Evolutionary conservation across 2,888 invertebrate genomes (phyloP).

Genomic region (Sarcophaga caerulescens): DNA sequence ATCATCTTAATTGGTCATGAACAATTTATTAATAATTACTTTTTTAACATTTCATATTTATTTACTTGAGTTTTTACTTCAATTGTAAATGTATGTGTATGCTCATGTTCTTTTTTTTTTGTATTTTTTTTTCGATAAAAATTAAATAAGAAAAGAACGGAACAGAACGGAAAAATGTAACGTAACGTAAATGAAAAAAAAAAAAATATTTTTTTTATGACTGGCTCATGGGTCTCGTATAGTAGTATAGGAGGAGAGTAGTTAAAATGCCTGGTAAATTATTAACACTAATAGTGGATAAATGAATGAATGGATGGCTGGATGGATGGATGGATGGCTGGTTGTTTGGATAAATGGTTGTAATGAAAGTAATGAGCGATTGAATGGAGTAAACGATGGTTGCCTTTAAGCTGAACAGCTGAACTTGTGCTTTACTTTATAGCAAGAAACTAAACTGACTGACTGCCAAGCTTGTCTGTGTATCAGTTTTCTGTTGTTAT

Average conservation of each 20-base stretch:
- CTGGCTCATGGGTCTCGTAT: neutral
- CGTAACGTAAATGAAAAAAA: neutral
- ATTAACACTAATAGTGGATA: slow-evolving; percentile 35
- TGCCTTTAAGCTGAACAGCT: neutral
- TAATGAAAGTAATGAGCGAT: neutral
- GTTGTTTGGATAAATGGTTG: neutral
- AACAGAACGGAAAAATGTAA: too few species aligned
- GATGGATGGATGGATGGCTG: too few species aligned
- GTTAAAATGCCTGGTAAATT: slow-evolving; percentile 47
- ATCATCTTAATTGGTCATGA: slow-evolving; percentile 69
- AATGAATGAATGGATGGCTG: neutral
- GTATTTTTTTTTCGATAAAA: slow-evolving; percentile 47
- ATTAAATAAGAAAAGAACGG: neutral
- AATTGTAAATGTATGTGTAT: neutral
- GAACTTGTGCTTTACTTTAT: slow-evolving; percentile 24
- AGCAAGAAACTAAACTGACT: slow-evolving; percentile 2
- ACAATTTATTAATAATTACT: slow-evolving; percentile 68
- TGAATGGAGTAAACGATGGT: neutral
- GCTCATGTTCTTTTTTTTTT: slow-evolving; percentile 32
- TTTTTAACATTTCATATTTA: slow-evolving; percentile 68
- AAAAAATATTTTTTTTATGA: slow-evolving; percentile 1
- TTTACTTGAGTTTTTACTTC: slow-evolving; percentile 50
- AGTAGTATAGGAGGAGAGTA: neutral
- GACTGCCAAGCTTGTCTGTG: neutral
- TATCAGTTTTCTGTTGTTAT: neutral